Evolutionary conservation across 2,797 vertebrate species (phyloP).

Genomic region (Catamblyrhynchus diadema): DNA sequence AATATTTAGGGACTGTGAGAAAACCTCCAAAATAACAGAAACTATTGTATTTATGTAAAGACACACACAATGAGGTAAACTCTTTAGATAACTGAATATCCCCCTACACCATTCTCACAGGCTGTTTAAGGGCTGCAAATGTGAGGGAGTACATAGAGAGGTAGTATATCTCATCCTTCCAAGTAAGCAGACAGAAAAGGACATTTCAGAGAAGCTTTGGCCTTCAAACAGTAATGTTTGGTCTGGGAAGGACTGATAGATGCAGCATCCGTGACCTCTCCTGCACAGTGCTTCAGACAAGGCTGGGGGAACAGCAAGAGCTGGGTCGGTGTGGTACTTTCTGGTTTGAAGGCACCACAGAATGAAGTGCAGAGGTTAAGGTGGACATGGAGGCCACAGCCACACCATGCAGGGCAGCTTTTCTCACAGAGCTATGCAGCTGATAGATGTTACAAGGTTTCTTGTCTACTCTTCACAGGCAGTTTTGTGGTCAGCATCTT

Average conservation of each 20-base stretch:
- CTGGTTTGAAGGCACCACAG: neutral
- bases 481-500: neutral
- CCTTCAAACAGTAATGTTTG: neutral
- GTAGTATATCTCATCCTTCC: neutral
- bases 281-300: neutral
- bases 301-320: neutral
- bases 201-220: neutral
- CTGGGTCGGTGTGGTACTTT: accelerated
- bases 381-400: neutral
- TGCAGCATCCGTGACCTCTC: neutral
- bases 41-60: neutral
- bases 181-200: neutral
- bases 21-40: neutral
- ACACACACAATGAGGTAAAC: neutral
- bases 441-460: neutral
- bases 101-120: neutral
- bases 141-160: neutral
- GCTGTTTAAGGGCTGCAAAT: neutral
- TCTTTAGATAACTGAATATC: neutral
- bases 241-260: neutral
- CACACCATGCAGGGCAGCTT: neutral
- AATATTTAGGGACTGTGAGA: neutral
- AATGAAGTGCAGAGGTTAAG: neutral
- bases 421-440: neutral
- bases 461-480: neutral